A percentile compares a stretch with the other conserved stretches of the same genome.
These are phyloP conservation scores for Cosmia trapezina DNA, from an alignment of 2,888 invertebrate species.

Conservation along the genomic window DNA sequence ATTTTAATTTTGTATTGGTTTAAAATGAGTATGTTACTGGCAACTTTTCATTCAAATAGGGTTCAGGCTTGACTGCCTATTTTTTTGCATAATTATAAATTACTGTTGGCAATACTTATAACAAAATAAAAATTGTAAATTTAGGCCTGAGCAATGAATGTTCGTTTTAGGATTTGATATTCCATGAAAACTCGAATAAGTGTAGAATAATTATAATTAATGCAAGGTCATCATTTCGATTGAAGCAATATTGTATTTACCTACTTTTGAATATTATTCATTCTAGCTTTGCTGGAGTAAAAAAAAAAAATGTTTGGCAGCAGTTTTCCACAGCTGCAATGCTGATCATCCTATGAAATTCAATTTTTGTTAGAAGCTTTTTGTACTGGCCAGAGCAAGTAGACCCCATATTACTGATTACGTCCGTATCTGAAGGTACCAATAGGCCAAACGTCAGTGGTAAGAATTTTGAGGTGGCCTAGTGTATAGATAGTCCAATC, in stretches of 20 bases:
- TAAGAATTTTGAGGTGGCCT: not conserved
- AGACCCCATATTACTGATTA: no score
- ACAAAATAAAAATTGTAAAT: slow-evolving; percentile 49
- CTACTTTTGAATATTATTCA: not conserved
- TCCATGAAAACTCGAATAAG: slow-evolving; percentile 67
- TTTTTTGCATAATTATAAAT: slow-evolving; percentile 21
- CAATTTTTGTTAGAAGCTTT: not conserved
- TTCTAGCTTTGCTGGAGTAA: not conserved
- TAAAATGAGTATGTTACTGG: slow-evolving; percentile 23
- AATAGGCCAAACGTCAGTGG: not conserved
- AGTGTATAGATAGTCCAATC: no score
- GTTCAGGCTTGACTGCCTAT: slow-evolving; percentile 4
- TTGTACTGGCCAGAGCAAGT: not conserved
- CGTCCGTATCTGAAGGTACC: no score
- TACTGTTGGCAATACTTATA: slow-evolving; percentile 66
- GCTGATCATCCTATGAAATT: not conserved
- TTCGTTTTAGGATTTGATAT: slow-evolving; percentile 75
- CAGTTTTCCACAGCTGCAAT: not conserved
- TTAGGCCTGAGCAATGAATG: slow-evolving; percentile 46
- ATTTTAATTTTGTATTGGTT: slow-evolving; percentile 32
- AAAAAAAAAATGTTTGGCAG: not conserved
- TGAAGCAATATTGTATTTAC: slow-evolving; percentile 39
- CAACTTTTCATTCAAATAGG: slow-evolving; percentile 3
- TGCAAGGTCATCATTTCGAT: slow-evolving; percentile 44
- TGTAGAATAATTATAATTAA: slow-evolving; percentile 51